Evolutionary conservation across 1,140 invertebrate genomes (phyloP).

Genomic region (Drosophila truncata): DNA sequence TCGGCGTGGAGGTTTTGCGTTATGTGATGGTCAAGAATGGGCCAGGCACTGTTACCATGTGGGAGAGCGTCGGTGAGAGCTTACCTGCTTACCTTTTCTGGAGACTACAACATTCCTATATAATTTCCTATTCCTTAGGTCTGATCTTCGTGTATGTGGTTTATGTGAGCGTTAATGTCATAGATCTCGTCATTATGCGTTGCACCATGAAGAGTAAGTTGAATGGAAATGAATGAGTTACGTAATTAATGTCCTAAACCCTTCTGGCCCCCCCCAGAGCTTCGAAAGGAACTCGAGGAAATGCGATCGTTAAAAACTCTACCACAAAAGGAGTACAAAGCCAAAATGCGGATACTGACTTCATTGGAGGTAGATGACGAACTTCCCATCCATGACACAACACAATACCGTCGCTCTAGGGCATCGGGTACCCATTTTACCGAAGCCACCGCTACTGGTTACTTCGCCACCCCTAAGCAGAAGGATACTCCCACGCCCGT

Average conservation of each 20-base stretch:
- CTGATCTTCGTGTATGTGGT: conserved; percentile 17
- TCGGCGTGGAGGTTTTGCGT: conserved; percentile 25
- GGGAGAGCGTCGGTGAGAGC: conserved; percentile 30
- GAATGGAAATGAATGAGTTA: not conserved
- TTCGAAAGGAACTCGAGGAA: conserved; percentile 30
- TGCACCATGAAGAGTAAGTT: conserved; percentile 44
- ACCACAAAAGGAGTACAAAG: not conserved
- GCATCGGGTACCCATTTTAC: not conserved
- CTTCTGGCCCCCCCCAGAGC: conserved; percentile 18
- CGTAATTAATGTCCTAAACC: too few species aligned
- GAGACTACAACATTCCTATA: too few species aligned
- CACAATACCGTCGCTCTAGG: not conserved
- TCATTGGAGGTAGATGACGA: conserved; percentile 27
- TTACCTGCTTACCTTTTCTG: fast-evolving
- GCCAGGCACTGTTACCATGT: not conserved
- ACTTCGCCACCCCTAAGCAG: conserved; percentile 6
- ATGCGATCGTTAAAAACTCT: not conserved
- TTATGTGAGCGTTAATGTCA: conserved; percentile 36
- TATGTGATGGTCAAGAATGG: conserved; percentile 20
- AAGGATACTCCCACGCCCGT: not conserved
- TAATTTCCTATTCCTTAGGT: not conserved
- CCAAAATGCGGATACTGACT: not conserved
- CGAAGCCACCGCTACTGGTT: not conserved
- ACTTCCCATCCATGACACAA: conserved; percentile 29
- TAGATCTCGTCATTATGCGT: conserved; percentile 29